These are phyloP conservation scores for Tanytarsus gracilentus DNA, from an alignment of 2,888 invertebrate genomes.

Conservation along the genomic window DNA sequence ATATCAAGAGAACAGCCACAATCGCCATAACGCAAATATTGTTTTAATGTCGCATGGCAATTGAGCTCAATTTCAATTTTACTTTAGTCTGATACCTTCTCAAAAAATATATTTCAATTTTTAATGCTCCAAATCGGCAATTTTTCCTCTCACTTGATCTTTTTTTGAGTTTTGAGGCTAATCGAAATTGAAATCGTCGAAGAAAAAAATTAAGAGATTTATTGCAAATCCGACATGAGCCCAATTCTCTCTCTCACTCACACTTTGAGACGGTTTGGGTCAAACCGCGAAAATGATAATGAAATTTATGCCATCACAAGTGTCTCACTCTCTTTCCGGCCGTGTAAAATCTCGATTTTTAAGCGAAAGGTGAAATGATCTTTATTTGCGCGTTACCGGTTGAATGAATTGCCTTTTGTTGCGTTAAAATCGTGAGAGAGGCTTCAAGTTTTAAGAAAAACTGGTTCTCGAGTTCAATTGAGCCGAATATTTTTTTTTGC, in stretches of 20 bases:
- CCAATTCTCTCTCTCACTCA: not conserved
- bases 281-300: not conserved
- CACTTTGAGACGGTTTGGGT: not conserved
- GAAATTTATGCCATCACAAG: slow-evolving; percentile 12
- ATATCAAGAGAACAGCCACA: not conserved
- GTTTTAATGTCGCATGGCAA: slow-evolving; percentile 1
- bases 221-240: not conserved
- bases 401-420: slow-evolving; percentile 19
- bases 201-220: not conserved
- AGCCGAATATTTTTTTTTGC: not conserved
- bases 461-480: too few relatives aligned
- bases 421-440: slow-evolving; percentile 20
- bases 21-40: not conserved
- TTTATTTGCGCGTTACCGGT: slow-evolving; percentile 9
- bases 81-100: not conserved
- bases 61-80: not conserved
- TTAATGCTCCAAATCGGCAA: not conserved
- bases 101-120: not conserved
- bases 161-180: not conserved
- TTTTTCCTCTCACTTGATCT: too few relatives aligned
- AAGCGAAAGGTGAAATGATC: slow-evolving; percentile 20
- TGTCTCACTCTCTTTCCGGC: slow-evolving; percentile 13
- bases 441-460: slow-evolving; percentile 20
- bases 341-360: not conserved
- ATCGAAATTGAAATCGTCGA: slow-evolving; percentile 1